These are phyloP conservation scores for Polypedilum vanderplanki DNA, from an alignment of 1,140 invertebrate species.

Conservation along the genomic window DNA sequence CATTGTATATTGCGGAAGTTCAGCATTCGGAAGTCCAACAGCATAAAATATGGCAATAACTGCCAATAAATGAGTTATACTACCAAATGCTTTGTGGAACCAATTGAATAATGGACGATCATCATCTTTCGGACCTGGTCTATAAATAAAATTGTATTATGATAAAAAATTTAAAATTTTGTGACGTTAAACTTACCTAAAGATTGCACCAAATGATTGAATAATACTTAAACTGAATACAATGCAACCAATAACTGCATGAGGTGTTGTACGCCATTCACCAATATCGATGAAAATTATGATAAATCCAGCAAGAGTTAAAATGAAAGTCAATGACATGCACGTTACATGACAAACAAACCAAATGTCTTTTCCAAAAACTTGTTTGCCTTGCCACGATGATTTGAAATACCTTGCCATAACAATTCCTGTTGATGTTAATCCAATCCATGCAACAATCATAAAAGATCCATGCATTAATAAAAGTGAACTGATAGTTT, in stretches of 20 bases:
- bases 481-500: constrained; percentile 57
- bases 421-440: constrained; percentile 79
- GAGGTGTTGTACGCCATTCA: constrained; percentile 59
- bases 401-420: constrained; percentile 85
- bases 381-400: constrained; percentile 74
- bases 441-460: constrained; percentile 85
- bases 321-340: constrained; percentile 73
- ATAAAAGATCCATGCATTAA: constrained; percentile 80
- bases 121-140: constrained; percentile 74
- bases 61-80: constrained; percentile 79
- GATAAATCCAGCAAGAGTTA: constrained; percentile 70
- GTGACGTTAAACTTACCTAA: constrained; percentile 46
- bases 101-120: constrained; percentile 87
- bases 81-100: constrained; percentile 88
- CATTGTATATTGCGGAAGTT: constrained; percentile 75
- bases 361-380: constrained; percentile 88
- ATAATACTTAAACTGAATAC: constrained; percentile 75
- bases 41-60: constrained; percentile 89
- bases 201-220: constrained; percentile 66
- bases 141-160: too few species aligned
- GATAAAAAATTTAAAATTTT: neutral
- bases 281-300: constrained; percentile 80
- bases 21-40: constrained; percentile 72
- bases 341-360: constrained; percentile 84
- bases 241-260: constrained; percentile 71